These are phyloP conservation scores for Bradynema listronoti DNA, from an alignment of 1,140 invertebrate species.

Conservation along the genomic window DNA sequence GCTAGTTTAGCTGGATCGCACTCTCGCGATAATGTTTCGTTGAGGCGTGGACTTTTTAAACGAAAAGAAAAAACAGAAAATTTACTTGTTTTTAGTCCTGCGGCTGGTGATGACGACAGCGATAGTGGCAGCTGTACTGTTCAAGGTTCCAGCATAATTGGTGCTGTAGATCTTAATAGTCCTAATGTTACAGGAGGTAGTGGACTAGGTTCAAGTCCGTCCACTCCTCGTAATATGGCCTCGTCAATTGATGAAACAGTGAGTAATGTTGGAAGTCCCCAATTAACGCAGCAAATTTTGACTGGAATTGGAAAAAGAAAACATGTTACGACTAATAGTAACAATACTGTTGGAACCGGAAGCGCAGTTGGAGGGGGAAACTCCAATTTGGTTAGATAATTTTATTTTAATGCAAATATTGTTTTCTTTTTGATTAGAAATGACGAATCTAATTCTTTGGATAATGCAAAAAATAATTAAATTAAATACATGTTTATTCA, in stretches of 20 bases:
- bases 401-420: no score
- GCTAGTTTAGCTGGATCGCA: background rate
- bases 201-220: constrained; percentile 50
- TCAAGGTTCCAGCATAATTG: no score
- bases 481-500: no score
- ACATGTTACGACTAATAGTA: no score
- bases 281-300: constrained; percentile 27
- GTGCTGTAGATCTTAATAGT: no score
- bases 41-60: constrained; percentile 53
- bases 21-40: constrained; percentile 50
- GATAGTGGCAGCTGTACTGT: background rate
- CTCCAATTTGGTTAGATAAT: constrained; percentile 53
- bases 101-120: background rate
- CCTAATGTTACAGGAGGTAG: constrained; percentile 32
- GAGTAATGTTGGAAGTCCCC: constrained; percentile 35
- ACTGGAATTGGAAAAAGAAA: constrained; percentile 32
- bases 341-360: no score
- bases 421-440: no score
- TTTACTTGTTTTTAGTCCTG: constrained; percentile 9
- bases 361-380: constrained; percentile 44
- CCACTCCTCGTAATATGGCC: constrained; percentile 46
- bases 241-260: constrained; percentile 35
- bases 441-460: no score
- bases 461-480: no score
- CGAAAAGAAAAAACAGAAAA: constrained; percentile 28